Evolutionary conservation across 2,888 invertebrate species (phyloP).

Genomic region (Aradus depressus): DNA sequence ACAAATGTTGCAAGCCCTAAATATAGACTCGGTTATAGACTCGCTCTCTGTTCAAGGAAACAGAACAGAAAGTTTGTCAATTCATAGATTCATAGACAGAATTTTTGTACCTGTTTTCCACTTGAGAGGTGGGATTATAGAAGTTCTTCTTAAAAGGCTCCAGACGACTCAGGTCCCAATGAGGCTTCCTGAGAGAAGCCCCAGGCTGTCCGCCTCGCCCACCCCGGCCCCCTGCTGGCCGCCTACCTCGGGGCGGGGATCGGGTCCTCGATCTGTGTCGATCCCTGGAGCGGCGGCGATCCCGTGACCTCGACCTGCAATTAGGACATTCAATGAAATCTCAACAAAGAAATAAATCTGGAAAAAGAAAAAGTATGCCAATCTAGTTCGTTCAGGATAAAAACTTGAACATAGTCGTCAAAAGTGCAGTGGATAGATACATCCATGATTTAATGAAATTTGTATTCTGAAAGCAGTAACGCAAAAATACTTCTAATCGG

Average conservation of each 20-base stretch:
- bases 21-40: too few species aligned
- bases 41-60: too few species aligned
- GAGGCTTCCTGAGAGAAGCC: slow-evolving; percentile 66
- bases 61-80: too few species aligned
- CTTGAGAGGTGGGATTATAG: slow-evolving; percentile 69
- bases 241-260: slow-evolving; percentile 29
- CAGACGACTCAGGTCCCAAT: slow-evolving; percentile 72
- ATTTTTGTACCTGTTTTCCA: slow-evolving; percentile 39
- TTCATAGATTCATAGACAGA: too few species aligned
- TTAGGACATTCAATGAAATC: neutral
- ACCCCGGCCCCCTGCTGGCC: slow-evolving; percentile 34
- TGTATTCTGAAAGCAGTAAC: too few species aligned
- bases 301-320: slow-evolving; percentile 12
- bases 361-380: too few species aligned
- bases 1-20: too few species aligned
- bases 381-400: too few species aligned
- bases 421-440: too few species aligned
- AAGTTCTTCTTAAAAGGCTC: slow-evolving; percentile 88
- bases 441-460: too few species aligned
- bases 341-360: neutral
- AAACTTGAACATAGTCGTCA: too few species aligned
- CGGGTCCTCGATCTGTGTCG: slow-evolving; percentile 20
- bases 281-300: slow-evolving; percentile 15
- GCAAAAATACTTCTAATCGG: too few species aligned
- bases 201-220: slow-evolving; percentile 38